phyloP scores from a whole-genome alignment of 2,797 vertebrate genomes.

The Mastacembelus armatus region DNA sequence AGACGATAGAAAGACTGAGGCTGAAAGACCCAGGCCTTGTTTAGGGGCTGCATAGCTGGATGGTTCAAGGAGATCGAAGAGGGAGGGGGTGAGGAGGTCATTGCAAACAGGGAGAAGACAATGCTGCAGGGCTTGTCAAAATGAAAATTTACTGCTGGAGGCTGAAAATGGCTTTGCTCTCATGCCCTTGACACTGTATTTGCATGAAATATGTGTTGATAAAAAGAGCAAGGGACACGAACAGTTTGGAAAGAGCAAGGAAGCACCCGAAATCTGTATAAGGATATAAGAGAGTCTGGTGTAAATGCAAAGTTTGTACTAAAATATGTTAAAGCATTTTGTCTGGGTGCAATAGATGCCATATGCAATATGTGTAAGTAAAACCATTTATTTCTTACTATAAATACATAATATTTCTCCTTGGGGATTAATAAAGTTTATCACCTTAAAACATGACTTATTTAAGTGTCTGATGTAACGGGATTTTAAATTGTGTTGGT shows the following conservation, averaged over 20 bases:
- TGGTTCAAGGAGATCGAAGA: slow-evolving; percentile 62
- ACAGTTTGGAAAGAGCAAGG: background rate
- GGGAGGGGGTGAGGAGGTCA: slow-evolving; percentile 29
- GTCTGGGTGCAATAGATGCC: background rate
- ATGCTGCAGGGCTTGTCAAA: slow-evolving; percentile 74
- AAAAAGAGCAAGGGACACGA: background rate
- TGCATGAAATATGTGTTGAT: slow-evolving; percentile 50
- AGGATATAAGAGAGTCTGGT: background rate
- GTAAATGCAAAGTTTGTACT: background rate
- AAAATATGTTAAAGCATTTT: background rate
- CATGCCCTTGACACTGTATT: slow-evolving; percentile 49
- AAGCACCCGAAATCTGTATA: background rate
- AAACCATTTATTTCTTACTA: too few relatives aligned
- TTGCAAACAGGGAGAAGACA: slow-evolving; percentile 55
- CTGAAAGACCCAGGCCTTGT: slow-evolving; percentile 49
- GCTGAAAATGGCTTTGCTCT: slow-evolving; percentile 67
- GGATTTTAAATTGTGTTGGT: too few relatives aligned
- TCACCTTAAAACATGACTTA: too few relatives aligned
- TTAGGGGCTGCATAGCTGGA: slow-evolving; percentile 66
- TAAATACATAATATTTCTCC: too few relatives aligned
- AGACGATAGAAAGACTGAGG: slow-evolving; percentile 18
- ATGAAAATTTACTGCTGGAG: slow-evolving; percentile 74
- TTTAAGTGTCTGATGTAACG: too few relatives aligned
- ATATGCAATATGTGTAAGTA: background rate
- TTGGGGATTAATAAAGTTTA: too few relatives aligned